Base-by-base conservation (phyloP, 2,888 invertebrate species). In the Alloscopus bannaensis region DNA sequence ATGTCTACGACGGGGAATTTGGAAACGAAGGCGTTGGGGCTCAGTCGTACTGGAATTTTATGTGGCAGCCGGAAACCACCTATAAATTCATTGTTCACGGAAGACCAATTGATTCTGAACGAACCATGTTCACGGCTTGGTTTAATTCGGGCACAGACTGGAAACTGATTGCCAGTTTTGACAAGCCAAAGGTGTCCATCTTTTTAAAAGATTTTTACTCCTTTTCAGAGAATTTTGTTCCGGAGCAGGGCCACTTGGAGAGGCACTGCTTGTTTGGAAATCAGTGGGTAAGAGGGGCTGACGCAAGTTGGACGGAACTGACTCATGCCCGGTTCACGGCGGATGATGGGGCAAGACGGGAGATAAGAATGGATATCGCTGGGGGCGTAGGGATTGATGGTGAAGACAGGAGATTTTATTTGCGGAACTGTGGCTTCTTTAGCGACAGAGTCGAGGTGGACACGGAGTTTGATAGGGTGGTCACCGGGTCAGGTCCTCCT, bases 11-110 rank as follows among this genome's bases (percentile, higher is more conserved):
- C 16, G 83, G 82, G 2, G 82, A 83, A 57, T 85, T 85, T 55
- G 85, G 85, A 1, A 70, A 82, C 28, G 85, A 85, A 65, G 85
- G 85, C 0, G 70, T 83, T 0, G 85, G 85, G 16, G 84, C 79
- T 1, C 84, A 85, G 57, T 82, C 82, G 2, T 84, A 80, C 55
- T 36, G 83, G 1, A 69, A 47, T 42, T 83, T 82, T 47, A 81
- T 79, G 55, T 85, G 85, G 85, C 55, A 71, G 50, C 57, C 84
- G 16, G 84, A 81, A 24, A 55, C 28, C 3, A 81, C 77, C 0
- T 84, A 84, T 60, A 82, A 60, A 60, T 76, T 76, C 42, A 68
- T 76, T 24, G 24, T 76, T 0, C 73, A 79, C 16, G 83, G 47
- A 1, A 68, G 20, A 24, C 84, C 84, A 26, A 52, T 81, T n/a